Base-by-base conservation (phyloP, 2,797 vertebrate genomes). In the Knipowitschia caucasica region DNA sequence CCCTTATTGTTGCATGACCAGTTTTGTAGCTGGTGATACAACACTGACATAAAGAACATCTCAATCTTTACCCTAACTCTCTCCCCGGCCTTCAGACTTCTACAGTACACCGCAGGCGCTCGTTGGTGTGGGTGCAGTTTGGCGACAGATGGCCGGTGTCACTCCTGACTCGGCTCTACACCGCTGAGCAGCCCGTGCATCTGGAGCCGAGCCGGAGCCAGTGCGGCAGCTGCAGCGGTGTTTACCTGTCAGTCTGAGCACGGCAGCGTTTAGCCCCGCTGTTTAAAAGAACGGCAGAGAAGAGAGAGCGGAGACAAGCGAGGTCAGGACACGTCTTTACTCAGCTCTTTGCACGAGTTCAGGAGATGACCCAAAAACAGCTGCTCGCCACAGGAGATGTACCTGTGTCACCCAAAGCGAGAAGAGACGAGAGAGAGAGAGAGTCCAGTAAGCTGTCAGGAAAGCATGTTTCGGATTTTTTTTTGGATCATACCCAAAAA, bases 121-220 rank as follows among this genome's bases (percentile, higher is more conserved):
- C 50, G 49, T 78, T 82, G 72, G 75, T 81, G 82, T n/a, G n/a
- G n/a, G 81, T 89, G 85, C 87, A 79, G 73, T 64, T n/a, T 71
- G 73, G 80, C 83, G 88, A 90, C 92, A 95, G 92, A 93, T 92
- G 92, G 92, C 60, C 80, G 72, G 82, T 69, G 83, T 75, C 79
- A 78, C 90, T 92, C 84, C 84, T 71, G 80, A 81, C 71, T 90
- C 89, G 10, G 69, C 46, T 73, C 91, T 82, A 80, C 73, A 80
- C 88, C 83, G 77, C 82, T 83, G 89, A 93, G 92, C 82, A 84
- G 86, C 84, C 36, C 70, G 81, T 86, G 90, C 92, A 92, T 75
- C 78, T 78, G 87, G 72, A 84, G 84, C 76, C 56, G 40, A 64
- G 21, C 23, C 40, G 1, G 61, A 36, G 25, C 64, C 40, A 65